Percentiles rank a stretch among this genome's conserved stretches.
Conservation (phyloP, 2,113 vertebrate genomes). For the Struthidea cinerea region DNA sequence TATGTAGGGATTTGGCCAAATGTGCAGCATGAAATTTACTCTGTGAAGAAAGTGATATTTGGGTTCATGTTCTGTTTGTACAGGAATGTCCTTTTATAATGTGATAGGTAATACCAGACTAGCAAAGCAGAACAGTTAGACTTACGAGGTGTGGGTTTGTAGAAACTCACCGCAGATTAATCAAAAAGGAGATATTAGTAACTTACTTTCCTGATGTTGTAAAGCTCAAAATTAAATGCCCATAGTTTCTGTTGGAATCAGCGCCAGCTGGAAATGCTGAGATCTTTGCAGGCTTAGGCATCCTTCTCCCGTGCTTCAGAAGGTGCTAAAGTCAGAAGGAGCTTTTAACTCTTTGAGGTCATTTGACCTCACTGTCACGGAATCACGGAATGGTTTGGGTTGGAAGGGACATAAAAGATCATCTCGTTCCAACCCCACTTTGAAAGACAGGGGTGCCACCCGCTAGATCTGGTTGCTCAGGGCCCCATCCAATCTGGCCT, state of each 20-base stretch:
- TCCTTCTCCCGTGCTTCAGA: background rate
- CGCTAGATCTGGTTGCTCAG: background rate
- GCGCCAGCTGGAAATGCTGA: background rate
- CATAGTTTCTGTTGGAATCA: background rate
- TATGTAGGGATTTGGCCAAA: background rate
- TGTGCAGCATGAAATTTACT: background rate
- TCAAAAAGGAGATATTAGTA: background rate
- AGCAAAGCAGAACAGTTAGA: background rate
- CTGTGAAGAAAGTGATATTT: background rate
- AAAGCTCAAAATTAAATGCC: background rate
- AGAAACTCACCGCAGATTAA: background rate
- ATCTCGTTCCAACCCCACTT: accelerated
- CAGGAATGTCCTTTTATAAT: background rate
- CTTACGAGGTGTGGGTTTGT: background rate
- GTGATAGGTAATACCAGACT: background rate
- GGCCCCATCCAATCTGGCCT: background rate
- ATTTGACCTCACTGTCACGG: background rate
- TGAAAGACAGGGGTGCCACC: background rate
- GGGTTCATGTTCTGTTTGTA: background rate
- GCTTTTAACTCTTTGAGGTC: background rate
- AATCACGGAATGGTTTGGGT: background rate
- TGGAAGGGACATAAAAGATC: background rate
- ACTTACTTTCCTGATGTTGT: background rate
- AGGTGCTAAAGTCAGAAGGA: background rate
- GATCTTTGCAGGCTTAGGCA: background rate